Base-by-base conservation (phyloP, 2,113 vertebrate species). In the Suricata suricatta region DNA sequence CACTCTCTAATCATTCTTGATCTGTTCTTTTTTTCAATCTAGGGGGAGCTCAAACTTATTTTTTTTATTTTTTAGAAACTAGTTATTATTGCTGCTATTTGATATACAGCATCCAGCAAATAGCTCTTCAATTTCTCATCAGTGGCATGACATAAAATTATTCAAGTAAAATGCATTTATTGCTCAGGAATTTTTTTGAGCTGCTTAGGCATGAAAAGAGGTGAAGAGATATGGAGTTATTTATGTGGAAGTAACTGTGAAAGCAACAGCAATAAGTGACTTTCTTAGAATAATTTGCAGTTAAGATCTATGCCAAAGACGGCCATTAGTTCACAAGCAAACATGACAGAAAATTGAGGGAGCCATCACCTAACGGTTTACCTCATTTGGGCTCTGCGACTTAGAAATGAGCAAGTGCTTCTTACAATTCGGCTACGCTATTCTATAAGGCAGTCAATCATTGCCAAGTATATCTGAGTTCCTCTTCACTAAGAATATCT, bases 271-370 rank as follows among this genome's bases (percentile, higher is more conserved):
- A 94, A 47, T 90, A 94, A 95, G 85, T 82, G 82, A 95, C 25
- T 86, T 74, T 96, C 63, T 90, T 71, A 95, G 71, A 98, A 88
- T 13, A 96, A 95, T 83, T 50, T 85, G 14, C 79, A 76, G 97
- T 97, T 94, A 97, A 96, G 90, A 96, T 91, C 92, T 93, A n/a
- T 79, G 76, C 94, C 96, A 76, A 95, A 96, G 94, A 86, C 79
- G 89, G 84, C 68, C 44, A 6, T 71, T 94, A 97, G 80, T 90
- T 98, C 82, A 95, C 54, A 50, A 95, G 91, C 60, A 98, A 98
- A 97, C 23, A 81, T 71, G 72, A 80, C 81, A 88, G 97, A 81
- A 63, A 96, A 57, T 19, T 10, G 3, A 84, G 88, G 64, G 77
- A 97, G 54, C 1, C n/a, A 41, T 66, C 88, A 82, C 52, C 88